Evolutionary conservation across 2,888 invertebrate genomes (phyloP).

Genomic region (Nesidiocoris tenuis): DNA sequence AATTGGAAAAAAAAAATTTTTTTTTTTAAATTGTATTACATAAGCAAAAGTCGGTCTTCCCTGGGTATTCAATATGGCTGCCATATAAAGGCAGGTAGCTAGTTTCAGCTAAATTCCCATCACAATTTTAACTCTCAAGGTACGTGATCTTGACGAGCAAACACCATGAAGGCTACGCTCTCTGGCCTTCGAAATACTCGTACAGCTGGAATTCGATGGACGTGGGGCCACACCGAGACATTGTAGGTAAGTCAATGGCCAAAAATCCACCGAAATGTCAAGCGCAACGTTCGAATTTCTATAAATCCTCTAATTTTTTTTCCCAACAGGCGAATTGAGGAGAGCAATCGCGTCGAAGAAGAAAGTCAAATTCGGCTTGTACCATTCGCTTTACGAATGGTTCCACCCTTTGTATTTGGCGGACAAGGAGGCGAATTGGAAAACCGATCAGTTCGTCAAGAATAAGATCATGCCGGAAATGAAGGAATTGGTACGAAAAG

Average conservation of each 20-base stretch:
- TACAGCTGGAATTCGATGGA: constrained; percentile 84
- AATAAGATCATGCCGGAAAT: constrained; percentile 79
- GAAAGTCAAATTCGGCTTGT: constrained; percentile 73
- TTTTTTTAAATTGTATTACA: too few relatives aligned
- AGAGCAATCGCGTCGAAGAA: constrained; percentile 64
- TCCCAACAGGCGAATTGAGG: constrained; percentile 64
- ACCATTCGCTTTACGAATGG: constrained; percentile 87
- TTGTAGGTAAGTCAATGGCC: constrained; percentile 61
- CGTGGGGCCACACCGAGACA: constrained; percentile 72
- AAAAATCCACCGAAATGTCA: background rate
- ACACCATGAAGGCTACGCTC: constrained; percentile 82
- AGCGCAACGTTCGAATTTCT: too few relatives aligned
- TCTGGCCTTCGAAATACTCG: constrained; percentile 79
- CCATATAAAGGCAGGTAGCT: too few relatives aligned
- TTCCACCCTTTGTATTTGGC: constrained; percentile 75
- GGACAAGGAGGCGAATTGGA: constrained; percentile 67
- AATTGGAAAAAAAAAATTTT: too few relatives aligned
- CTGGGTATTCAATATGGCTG: too few relatives aligned
- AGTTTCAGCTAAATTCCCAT: too few relatives aligned
- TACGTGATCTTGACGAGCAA: constrained; percentile 83
- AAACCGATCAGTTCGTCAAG: constrained; percentile 65
- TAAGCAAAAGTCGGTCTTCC: too few relatives aligned
- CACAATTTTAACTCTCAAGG: constrained; percentile 58
- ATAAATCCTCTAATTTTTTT: constrained; percentile 25
- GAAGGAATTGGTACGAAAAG: constrained; percentile 64